Conservation (phyloP, 2,888 invertebrate species). For the Mythimna impura region DNA sequence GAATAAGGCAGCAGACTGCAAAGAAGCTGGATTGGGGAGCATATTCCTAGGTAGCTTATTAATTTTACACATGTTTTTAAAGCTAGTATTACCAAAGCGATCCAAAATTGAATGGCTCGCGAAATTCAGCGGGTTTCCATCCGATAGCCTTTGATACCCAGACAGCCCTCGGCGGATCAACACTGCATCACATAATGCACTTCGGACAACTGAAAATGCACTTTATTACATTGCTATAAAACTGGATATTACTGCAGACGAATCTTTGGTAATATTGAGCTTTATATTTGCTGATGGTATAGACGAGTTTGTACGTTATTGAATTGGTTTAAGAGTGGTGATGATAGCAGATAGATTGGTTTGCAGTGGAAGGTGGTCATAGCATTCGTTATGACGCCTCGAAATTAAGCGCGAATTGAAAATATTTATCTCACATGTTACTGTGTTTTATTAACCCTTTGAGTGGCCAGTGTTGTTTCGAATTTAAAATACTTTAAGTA, state of each 20-base stretch:
- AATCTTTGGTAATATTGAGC: slow-evolving; percentile 11
- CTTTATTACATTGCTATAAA: slow-evolving; percentile 32
- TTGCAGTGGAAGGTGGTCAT: slow-evolving; percentile 49
- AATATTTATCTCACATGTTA: slow-evolving; percentile 60
- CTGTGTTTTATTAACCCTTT: slow-evolving; percentile 40
- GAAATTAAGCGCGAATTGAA: slow-evolving; percentile 56
- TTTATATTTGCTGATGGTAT: slow-evolving; percentile 16
- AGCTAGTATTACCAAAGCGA: slow-evolving; percentile 42
- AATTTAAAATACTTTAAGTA: slow-evolving; percentile 49
- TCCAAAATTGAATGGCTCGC: slow-evolving; percentile 52
- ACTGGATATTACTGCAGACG: background rate
- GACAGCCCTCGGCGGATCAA: slow-evolving; percentile 56
- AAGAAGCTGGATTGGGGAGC: background rate
- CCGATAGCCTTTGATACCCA: slow-evolving; percentile 62
- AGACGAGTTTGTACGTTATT: slow-evolving; percentile 39
- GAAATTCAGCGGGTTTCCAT: slow-evolving; percentile 58
- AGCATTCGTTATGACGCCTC: slow-evolving; percentile 55
- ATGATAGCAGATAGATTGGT: slow-evolving; percentile 15
- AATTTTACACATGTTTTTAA: slow-evolving; percentile 31
- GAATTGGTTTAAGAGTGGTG: slow-evolving; percentile 14
- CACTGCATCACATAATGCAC: slow-evolving; percentile 16
- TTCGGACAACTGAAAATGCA: slow-evolving; percentile 35
- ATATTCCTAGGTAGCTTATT: slow-evolving; percentile 10
- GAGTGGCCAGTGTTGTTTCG: slow-evolving; percentile 32
- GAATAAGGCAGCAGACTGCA: background rate